Base-by-base conservation (phyloP, 2,797 vertebrate species). In the Prionace glauca region DNA sequence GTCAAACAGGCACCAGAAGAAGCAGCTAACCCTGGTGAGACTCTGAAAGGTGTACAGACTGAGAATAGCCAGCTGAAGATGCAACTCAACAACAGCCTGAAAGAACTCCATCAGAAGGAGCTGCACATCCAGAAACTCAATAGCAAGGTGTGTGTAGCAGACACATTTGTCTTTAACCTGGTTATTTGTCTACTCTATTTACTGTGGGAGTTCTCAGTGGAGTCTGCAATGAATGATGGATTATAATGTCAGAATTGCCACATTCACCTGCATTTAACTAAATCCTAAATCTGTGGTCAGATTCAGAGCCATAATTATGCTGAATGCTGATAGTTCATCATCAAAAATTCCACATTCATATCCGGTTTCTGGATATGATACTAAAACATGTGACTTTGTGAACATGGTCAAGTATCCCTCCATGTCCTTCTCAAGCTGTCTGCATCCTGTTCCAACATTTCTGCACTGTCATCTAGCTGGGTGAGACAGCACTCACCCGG, bases 61-160 rank as follows among this genome's bases (percentile, higher is more conserved):
- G 98, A 98, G 95, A 96, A 93, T 18, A 96, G 97, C 67, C 96
- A 96, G 95, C 97, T 98, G 45, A 97, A 96, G 72, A 96, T 91
- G 84, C 97, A 98, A 95, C 97, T 98, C 20, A 96, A 71, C 95
- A 97, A 97, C 95, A 97, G 97, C 72, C 96, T 98, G 96, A 97
- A 97, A 92, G 97, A 98, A 93, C 97, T 98, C 86, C 98, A 98
- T 96, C 97, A 97, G 74, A 98, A 98, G 74, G 98, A 98, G 95
- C 96, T 98, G 96, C 96, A 97, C 96, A 97, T 98, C 96, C 97
- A 98, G 96, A 97, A 98, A 69, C 96, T 98, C 45, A 98, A 97
- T 96, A 97, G 96, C 96, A 98, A 98, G 97, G 98, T 98, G 41
- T 20, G 95, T 24, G 16, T 7, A 4, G 41, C 45, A 14, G 1